Evolutionary conservation across 2,888 invertebrate species (phyloP).

Genomic region (Drosophila recens): DNA sequence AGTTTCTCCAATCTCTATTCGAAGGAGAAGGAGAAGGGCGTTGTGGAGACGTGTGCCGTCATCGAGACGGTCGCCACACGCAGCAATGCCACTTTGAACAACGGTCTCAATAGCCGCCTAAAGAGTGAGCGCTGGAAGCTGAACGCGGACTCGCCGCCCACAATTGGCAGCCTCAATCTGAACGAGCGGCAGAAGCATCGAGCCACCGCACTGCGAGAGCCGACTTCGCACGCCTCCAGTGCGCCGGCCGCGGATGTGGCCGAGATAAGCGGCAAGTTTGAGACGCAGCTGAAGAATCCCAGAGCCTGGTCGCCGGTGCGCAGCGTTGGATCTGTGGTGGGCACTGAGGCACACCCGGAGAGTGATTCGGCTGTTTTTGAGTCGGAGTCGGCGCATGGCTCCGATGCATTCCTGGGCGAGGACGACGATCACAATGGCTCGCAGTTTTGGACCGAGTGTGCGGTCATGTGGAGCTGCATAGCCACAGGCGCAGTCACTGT

Average conservation of each 20-base stretch:
- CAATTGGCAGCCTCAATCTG: slow-evolving; percentile 83
- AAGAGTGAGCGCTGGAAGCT: slow-evolving; percentile 84
- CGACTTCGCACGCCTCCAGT: slow-evolving; percentile 78
- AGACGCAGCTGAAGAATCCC: slow-evolving; percentile 91
- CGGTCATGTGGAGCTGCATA: slow-evolving; percentile 92
- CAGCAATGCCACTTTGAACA: slow-evolving; percentile 82
- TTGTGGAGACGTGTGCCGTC: slow-evolving; percentile 84
- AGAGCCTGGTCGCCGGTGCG: slow-evolving; percentile 95
- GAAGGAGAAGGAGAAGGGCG: slow-evolving; percentile 84
- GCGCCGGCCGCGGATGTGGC: slow-evolving; percentile 85
- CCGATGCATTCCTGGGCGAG: slow-evolving; percentile 91
- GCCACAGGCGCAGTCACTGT: slow-evolving; percentile 92
- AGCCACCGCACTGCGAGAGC: slow-evolving; percentile 71
- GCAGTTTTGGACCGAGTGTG: slow-evolving; percentile 92
- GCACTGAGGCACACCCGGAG: slow-evolving; percentile 94
- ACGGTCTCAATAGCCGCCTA: slow-evolving; percentile 84
- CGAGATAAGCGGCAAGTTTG: slow-evolving; percentile 89
- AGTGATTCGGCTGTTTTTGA: slow-evolving; percentile 93
- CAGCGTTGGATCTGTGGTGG: slow-evolving; percentile 93
- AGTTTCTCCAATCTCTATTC: slow-evolving; percentile 88
- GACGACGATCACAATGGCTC: slow-evolving; percentile 89
- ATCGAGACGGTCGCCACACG: slow-evolving; percentile 88
- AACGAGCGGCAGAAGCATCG: slow-evolving; percentile 83
- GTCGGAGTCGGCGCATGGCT: slow-evolving; percentile 89
- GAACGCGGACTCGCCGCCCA: slow-evolving; percentile 83